These are phyloP conservation scores for Actinia equina DNA, from an alignment of 64 coral and sea anemone genomes.

Conservation along the genomic window DNA sequence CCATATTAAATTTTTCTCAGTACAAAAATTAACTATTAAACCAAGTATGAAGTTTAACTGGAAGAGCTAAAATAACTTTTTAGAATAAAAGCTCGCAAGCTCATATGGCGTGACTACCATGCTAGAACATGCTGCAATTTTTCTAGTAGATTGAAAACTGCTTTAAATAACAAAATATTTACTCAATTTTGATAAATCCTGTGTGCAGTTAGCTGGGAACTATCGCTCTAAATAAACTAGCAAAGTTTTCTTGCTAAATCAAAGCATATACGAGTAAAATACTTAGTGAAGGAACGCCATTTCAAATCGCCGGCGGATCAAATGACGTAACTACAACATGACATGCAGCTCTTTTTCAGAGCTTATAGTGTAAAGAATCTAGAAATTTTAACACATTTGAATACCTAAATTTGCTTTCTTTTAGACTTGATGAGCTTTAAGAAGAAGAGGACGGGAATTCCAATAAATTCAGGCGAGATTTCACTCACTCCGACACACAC, in stretches of 20 bases:
- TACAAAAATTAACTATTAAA: too few species aligned
- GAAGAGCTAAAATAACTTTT: too few species aligned
- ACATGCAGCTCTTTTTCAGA: not conserved
- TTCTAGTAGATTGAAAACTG: too few species aligned
- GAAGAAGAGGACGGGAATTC: not conserved
- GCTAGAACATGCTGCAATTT: too few species aligned
- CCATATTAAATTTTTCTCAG: too few species aligned
- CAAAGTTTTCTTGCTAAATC: not conserved
- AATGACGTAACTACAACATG: not conserved
- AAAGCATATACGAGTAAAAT: not conserved
- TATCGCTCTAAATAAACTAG: not conserved
- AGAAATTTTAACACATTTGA: not conserved
- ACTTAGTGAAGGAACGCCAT: not conserved
- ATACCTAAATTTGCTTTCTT: not conserved
- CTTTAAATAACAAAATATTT: too few species aligned
- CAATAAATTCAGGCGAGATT: constrained; percentile 6
- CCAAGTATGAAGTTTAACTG: too few species aligned
- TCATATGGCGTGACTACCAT: too few species aligned
- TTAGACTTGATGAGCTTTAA: not conserved
- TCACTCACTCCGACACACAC: not conserved
- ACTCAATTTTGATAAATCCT: not conserved
- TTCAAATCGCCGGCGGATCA: not conserved
- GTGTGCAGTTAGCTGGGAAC: not conserved
- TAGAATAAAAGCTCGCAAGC: too few species aligned
- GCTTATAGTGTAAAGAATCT: not conserved